These are phyloP conservation scores for Circaetus gallicus DNA, from an alignment of 2,113 vertebrate species.

Conservation along the genomic window DNA sequence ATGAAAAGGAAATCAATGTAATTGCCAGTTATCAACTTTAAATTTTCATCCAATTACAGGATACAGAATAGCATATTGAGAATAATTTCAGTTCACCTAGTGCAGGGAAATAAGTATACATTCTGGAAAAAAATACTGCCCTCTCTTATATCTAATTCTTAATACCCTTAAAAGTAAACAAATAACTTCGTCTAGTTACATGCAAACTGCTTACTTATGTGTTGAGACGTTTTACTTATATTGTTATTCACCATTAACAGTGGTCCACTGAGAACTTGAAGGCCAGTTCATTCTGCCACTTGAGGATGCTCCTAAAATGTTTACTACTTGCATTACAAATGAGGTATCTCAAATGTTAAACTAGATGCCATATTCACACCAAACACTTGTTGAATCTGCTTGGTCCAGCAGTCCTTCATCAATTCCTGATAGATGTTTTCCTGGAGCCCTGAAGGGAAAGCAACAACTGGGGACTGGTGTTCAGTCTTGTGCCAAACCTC, in stretches of 20 bases:
- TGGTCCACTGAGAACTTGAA: neutral
- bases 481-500: neutral
- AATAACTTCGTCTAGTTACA: neutral
- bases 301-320: neutral
- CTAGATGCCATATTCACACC: neutral
- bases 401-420: neutral
- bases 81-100: slow-evolving; percentile 43
- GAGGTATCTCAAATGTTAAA: neutral
- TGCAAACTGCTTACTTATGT: neutral
- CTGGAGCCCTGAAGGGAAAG: neutral
- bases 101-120: neutral
- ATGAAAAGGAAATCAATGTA: slow-evolving; percentile 63
- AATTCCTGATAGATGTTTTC: neutral
- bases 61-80: slow-evolving; percentile 20
- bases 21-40: slow-evolving; percentile 57
- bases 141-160: neutral
- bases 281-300: neutral
- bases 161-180: neutral
- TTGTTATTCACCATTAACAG: neutral
- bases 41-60: slow-evolving; percentile 53
- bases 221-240: neutral
- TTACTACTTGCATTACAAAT: neutral
- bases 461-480: neutral
- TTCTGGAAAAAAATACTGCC: neutral
- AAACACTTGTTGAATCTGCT: neutral